A percentile compares a stretch with the other conserved stretches of the same genome.
Evolutionary conservation across 2,888 invertebrate species (phyloP).

Genomic region (Sylvicola cinctus): DNA sequence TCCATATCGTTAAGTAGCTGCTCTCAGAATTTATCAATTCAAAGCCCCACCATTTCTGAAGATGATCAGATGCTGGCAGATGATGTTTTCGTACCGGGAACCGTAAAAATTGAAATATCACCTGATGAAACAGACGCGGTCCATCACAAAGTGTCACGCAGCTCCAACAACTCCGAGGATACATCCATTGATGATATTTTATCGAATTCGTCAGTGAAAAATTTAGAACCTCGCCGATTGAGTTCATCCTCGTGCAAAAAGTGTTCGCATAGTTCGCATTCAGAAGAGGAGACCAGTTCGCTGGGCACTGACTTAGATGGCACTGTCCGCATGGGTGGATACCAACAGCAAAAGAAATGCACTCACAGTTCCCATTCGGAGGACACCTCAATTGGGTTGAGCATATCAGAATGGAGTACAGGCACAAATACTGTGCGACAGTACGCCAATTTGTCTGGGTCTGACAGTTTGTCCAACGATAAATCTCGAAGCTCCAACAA

Average conservation of each 20-base stretch:
- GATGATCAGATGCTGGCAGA: slow-evolving; percentile 36
- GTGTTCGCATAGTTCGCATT: slow-evolving; percentile 50
- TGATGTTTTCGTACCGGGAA: slow-evolving; percentile 38
- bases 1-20: neutral
- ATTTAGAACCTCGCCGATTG: slow-evolving; percentile 25
- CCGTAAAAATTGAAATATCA: slow-evolving; percentile 32
- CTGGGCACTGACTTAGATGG: slow-evolving; percentile 62
- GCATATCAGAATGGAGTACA: slow-evolving; percentile 75
- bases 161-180: slow-evolving; percentile 37
- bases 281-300: slow-evolving; percentile 53
- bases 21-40: too few species aligned
- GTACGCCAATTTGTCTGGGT: slow-evolving; percentile 53
- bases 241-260: slow-evolving; percentile 33
- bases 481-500: slow-evolving; percentile 38
- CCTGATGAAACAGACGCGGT: slow-evolving; percentile 28
- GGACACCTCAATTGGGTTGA: slow-evolving; percentile 68
- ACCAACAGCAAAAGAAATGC: slow-evolving; percentile 54
- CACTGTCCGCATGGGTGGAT: slow-evolving; percentile 48
- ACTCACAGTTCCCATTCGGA: slow-evolving; percentile 71
- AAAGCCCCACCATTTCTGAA: slow-evolving; percentile 32
- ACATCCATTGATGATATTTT: slow-evolving; percentile 40
- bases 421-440: slow-evolving; percentile 69
- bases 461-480: slow-evolving; percentile 39
- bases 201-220: slow-evolving; percentile 29
- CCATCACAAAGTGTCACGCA: slow-evolving; percentile 29